Conservation (phyloP, 2,888 invertebrate species). For the Pollenia griseotomentosa region DNA sequence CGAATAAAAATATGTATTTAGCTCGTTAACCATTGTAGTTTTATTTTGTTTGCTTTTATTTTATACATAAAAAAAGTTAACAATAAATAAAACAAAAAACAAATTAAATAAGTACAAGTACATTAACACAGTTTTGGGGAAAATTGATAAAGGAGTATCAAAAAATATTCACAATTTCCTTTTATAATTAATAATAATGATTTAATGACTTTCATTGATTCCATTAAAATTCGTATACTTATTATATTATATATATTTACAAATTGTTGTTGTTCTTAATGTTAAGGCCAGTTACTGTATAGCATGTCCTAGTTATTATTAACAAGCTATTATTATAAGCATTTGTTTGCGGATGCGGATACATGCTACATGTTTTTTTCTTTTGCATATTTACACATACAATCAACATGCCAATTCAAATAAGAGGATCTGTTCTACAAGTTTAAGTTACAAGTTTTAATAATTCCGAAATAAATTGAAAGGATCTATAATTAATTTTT, state of each 20-base stretch:
- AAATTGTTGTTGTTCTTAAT: too few relatives aligned
- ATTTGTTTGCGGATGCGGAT: conserved; percentile 74
- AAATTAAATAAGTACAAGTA: conserved; percentile 48
- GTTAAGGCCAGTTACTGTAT: conserved; percentile 13
- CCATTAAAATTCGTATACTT: background rate
- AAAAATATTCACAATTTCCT: background rate
- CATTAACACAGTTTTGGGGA: conserved; percentile 3
- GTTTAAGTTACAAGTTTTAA: background rate
- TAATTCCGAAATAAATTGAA: background rate
- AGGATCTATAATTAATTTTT: too few relatives aligned
- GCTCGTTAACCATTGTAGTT: conserved; percentile 59
- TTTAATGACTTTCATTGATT: too few relatives aligned
- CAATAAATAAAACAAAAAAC: conserved; percentile 45
- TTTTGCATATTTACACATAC: conserved; percentile 54
- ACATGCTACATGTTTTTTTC: conserved; percentile 77
- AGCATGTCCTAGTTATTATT: conserved; percentile 68
- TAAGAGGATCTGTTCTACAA: background rate
- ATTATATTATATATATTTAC: background rate
- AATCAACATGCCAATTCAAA: conserved; percentile 35
- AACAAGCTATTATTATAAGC: conserved; percentile 67
- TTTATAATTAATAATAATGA: too few relatives aligned
- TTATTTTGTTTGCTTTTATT: conserved; percentile 41
- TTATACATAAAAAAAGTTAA: conserved; percentile 34
- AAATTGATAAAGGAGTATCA: background rate
- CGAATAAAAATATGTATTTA: conserved; percentile 54